Evolutionary conservation across 2,113 vertebrate genomes (phyloP).

Genomic region (Otolemur garnettii): DNA sequence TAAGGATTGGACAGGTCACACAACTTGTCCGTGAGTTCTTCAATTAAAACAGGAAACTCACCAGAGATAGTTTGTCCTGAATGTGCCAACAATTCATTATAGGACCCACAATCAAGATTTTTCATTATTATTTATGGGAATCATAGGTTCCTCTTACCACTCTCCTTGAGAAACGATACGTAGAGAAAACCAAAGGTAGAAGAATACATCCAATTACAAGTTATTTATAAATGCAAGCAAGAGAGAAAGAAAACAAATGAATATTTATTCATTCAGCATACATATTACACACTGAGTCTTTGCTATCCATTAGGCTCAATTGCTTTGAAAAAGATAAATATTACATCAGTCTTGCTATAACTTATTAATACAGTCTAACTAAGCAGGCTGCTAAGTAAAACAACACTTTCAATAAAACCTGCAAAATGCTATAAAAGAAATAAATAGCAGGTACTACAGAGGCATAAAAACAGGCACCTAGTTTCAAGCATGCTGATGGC

Average conservation of each 20-base stretch:
- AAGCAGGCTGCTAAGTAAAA: slow-evolving; percentile 43
- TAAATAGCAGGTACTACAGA: background rate
- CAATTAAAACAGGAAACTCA: slow-evolving; percentile 45
- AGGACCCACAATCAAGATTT: background rate
- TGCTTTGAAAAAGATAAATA: slow-evolving; percentile 17
- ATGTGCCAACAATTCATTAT: slow-evolving; percentile 46
- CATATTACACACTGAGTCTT: background rate
- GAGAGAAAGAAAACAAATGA: background rate
- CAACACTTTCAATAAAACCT: slow-evolving; percentile 51
- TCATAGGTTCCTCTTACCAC: background rate
- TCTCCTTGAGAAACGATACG: slow-evolving; percentile 15
- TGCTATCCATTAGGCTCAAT: slow-evolving; percentile 14
- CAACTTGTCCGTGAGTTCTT: slow-evolving; percentile 8
- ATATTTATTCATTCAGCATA: background rate
- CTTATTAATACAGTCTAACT: background rate
- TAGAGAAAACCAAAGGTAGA: slow-evolving; percentile 47
- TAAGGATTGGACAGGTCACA: background rate
- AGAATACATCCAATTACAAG: slow-evolving; percentile 35
- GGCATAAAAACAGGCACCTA: slow-evolving; percentile 23
- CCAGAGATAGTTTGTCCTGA: slow-evolving; percentile 44
- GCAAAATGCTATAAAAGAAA: slow-evolving; percentile 43
- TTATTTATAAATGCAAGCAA: slow-evolving; percentile 58
- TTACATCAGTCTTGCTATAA: background rate
- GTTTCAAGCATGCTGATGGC: slow-evolving; percentile 6
- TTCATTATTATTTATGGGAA: slow-evolving; percentile 28